Percentiles rank a stretch among this genome's conserved stretches.
phyloP scores from a whole-genome alignment of 2,888 invertebrate species.

The Hybos culiciformis region DNA sequence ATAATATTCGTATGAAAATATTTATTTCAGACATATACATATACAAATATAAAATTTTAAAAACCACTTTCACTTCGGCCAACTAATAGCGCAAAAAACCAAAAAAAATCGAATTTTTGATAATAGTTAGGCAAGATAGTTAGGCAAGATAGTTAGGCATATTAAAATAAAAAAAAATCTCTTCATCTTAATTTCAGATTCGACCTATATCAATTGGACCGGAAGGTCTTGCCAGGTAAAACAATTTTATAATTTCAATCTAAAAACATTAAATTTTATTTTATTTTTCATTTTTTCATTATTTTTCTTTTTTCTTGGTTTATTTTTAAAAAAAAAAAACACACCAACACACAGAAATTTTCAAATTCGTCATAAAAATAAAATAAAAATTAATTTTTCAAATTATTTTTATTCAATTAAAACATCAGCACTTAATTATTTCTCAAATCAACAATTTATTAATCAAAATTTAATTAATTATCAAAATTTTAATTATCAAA shows the following conservation, averaged over 20 bases:
- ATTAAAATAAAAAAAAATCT: neutral
- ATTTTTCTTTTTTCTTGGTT: conserved; percentile 1
- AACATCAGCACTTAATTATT: too few relatives aligned
- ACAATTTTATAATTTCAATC: neutral
- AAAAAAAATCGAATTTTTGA: neutral
- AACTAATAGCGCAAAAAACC: too few relatives aligned
- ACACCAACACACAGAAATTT: too few relatives aligned
- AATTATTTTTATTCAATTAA: too few relatives aligned
- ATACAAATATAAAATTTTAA: neutral
- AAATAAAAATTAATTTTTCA: too few relatives aligned
- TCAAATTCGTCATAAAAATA: too few relatives aligned
- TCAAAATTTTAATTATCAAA: too few relatives aligned
- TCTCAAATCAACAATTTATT: too few relatives aligned
- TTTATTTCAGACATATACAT: conserved; percentile 14
- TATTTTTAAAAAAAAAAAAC: neutral
- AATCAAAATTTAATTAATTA: too few relatives aligned
- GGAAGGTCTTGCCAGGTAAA: conserved; percentile 36
- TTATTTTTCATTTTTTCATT: conserved; percentile 3
- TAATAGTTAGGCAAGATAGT: too few relatives aligned
- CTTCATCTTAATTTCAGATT: conserved; percentile 24
- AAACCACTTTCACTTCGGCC: too few relatives aligned
- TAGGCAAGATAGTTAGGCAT: neutral
- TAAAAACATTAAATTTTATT: conserved; percentile 2
- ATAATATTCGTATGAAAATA: conserved; percentile 14
- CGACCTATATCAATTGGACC: conserved; percentile 35